phyloP scores from a whole-genome alignment of 2,113 vertebrate species.

The Acrocephalus arundinaceus region DNA sequence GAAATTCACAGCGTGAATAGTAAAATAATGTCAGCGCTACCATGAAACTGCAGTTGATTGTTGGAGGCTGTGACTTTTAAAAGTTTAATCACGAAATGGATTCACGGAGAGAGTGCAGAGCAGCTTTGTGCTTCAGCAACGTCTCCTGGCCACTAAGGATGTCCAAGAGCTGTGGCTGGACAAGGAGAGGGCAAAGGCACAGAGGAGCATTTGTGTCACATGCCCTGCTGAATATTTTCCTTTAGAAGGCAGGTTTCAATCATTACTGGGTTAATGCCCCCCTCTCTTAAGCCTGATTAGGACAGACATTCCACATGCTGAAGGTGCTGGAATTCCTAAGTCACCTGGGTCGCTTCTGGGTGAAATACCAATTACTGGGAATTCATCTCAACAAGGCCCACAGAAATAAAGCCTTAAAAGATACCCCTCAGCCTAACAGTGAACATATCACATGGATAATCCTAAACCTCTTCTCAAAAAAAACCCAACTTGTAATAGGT shows the following conservation, averaged over 20 bases:
- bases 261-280: not conserved
- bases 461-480: not conserved
- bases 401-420: not conserved
- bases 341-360: conserved; percentile 45
- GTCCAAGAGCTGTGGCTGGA: not conserved
- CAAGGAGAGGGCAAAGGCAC: not conserved
- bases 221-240: not conserved
- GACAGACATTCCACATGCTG: conserved; percentile 4
- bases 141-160: not conserved
- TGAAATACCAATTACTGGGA: conserved; percentile 43
- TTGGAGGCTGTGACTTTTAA: not conserved
- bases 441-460: not conserved
- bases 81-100: not conserved
- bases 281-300: conserved; percentile 6
- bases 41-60: not conserved
- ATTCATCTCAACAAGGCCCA: not conserved
- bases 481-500: not conserved
- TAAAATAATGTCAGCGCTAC: conserved; percentile 43
- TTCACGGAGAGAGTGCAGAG: not conserved
- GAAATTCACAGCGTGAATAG: conserved; percentile 26
- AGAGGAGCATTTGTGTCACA: not conserved
- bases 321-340: conserved; percentile 37
- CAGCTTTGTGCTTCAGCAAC: not conserved
- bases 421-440: not conserved
- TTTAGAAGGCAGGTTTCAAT: not conserved